These are phyloP conservation scores for Pseudococcus longispinus DNA, from an alignment of 2,888 invertebrate species.

Conservation along the genomic window DNA sequence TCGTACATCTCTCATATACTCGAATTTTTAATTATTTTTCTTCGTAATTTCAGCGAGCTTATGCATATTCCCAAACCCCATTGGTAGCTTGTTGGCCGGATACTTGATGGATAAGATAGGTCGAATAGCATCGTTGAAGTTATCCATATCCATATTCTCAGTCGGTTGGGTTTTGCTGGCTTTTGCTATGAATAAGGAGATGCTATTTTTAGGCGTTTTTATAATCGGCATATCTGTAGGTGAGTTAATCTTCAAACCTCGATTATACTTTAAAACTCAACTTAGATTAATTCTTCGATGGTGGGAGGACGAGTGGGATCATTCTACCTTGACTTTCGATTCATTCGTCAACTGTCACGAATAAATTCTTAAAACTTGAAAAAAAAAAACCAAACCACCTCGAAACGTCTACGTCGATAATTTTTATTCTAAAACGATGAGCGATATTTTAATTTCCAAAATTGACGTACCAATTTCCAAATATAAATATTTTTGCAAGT, in stretches of 20 bases:
- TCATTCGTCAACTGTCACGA: too few relatives aligned
- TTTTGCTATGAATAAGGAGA: background rate
- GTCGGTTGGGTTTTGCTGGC: background rate
- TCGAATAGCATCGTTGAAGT: constrained; percentile 30
- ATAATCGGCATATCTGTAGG: constrained; percentile 21
- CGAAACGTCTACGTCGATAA: background rate
- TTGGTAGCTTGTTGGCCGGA: constrained; percentile 3
- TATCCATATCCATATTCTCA: background rate
- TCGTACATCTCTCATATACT: too few relatives aligned
- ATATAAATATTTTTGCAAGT: background rate
- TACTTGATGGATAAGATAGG: background rate
- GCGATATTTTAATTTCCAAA: background rate
- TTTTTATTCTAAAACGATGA: background rate
- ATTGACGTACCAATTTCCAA: background rate
- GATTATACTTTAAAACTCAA: too few relatives aligned
- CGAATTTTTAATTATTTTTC: background rate
- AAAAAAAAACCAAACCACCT: too few relatives aligned
- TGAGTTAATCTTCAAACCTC: background rate
- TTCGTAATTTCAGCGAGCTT: background rate
- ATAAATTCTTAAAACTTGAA: too few relatives aligned
- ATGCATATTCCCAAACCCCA: constrained; percentile 10
- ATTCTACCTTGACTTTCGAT: too few relatives aligned
- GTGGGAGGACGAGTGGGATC: too few relatives aligned
- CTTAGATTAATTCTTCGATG: too few relatives aligned
- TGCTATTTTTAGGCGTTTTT: background rate